These are phyloP conservation scores for Cotesia chilonis DNA, from an alignment of 1,140 invertebrate genomes.

Conservation along the genomic window DNA sequence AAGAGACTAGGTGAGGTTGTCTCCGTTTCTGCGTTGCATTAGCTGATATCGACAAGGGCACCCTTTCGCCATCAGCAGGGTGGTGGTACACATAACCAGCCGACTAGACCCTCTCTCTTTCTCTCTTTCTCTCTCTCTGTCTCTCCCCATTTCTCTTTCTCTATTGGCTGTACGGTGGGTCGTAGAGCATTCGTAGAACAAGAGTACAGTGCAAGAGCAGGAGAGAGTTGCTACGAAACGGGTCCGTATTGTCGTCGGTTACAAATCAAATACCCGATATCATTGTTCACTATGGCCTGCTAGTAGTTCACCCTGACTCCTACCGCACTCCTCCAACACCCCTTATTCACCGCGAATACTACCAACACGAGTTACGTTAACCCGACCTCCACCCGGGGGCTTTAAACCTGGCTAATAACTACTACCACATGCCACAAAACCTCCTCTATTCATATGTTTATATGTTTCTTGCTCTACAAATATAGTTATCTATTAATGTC, in stretches of 20 bases:
- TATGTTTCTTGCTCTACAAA: neutral
- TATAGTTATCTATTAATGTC: neutral
- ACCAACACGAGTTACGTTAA: conserved; percentile 2
- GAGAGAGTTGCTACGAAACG: conserved; percentile 37
- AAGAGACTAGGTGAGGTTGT: conserved; percentile 37
- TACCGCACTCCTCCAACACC: conserved; percentile 41
- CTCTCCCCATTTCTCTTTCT: neutral
- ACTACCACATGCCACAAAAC: conserved; percentile 35
- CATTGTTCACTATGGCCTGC: conserved; percentile 55
- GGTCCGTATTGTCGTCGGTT: conserved; percentile 57
- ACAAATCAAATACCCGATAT: conserved; percentile 63
- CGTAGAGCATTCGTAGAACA: conserved; percentile 37
- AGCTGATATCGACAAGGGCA: conserved; percentile 40
- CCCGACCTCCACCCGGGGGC: neutral
- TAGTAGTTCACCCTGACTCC: conserved; percentile 36
- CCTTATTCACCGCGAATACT: conserved; percentile 33
- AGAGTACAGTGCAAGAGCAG: conserved; percentile 30
- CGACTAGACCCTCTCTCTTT: too few species aligned
- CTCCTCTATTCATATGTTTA: conserved; percentile 6
- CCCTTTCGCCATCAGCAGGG: conserved; percentile 32
- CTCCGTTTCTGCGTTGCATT: conserved; percentile 30
- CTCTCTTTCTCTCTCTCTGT: too few species aligned
- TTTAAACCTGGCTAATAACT: conserved; percentile 25
- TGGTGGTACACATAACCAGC: conserved; percentile 33
- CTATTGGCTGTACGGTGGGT: neutral